Percentiles rank a stretch among this genome's conserved stretches.
phyloP scores from a whole-genome alignment of 2,797 vertebrate species.

The Coluber constrictor region DNA sequence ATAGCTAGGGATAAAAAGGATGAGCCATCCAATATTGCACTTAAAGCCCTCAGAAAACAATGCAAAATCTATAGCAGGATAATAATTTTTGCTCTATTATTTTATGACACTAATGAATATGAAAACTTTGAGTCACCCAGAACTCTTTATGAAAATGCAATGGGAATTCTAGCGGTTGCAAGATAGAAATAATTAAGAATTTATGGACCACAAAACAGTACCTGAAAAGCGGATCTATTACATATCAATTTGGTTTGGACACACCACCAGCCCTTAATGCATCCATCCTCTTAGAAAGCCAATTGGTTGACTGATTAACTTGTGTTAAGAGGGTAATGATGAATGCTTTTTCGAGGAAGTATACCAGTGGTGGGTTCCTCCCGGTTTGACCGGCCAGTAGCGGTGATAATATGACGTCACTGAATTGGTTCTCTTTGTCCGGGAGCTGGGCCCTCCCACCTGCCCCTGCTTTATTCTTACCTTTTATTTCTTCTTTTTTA shows the following conservation, averaged over 20 bases:
- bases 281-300: not conserved
- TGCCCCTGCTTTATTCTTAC: too few relatives aligned
- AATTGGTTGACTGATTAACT: not conserved
- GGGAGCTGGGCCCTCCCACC: too few relatives aligned
- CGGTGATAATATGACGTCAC: too few relatives aligned
- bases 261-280: not conserved
- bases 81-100: not conserved
- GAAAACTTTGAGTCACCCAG: not conserved
- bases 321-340: not conserved
- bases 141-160: not conserved
- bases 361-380: too few relatives aligned
- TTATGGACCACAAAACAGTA: not conserved
- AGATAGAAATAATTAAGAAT: not conserved
- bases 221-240: not conserved
- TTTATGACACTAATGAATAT: not conserved
- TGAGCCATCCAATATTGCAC: not conserved
- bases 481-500: too few relatives aligned
- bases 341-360: not conserved
- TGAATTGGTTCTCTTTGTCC: too few relatives aligned
- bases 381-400: too few relatives aligned
- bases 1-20: not conserved
- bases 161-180: not conserved
- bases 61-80: not conserved
- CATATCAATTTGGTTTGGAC: not conserved
- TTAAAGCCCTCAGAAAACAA: not conserved